Base-by-base conservation (phyloP, 1,140 invertebrate genomes). In the Popillia japonica region DNA sequence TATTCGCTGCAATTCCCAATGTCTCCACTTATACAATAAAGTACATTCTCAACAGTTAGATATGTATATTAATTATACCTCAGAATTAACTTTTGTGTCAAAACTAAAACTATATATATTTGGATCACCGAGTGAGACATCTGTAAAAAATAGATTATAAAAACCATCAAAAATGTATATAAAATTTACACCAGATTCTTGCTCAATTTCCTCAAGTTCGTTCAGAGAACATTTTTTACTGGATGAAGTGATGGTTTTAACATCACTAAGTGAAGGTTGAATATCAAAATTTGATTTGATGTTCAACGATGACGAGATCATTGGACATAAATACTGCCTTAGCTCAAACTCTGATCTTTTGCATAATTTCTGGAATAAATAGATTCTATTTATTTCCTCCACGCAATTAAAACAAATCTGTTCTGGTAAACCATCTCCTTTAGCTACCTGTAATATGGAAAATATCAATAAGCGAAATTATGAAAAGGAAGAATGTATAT, bases 371-470 rank as follows among this genome's bases (percentile, higher is more conserved):
- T 78, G 81, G 75, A 84, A 84, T 41, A 76, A 78, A 80, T 79
- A 81, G 6, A 77, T 23, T 40, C 76, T 78, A 68, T 75, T 75
- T 6, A 84, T 77, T 80, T 82, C 77, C 23, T 81, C 17, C 20
- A 79, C 42, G 78, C 84, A 84, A 59, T 81, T 79, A 11, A 48
- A 27, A 77, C 84, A 84, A 34, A 84, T 81, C 44, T 80, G 80
- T 80, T 81, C 55, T 10, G 84, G 84, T 64, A 84, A 75, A 23
- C 82, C 83, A 80, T 84, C 84, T 41, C 80, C 76, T 77, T 79
- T 75, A 11, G 75, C 10, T 14, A 84, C 73, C 83, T 84, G 75
- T 80, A 55, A 9, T 44, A 11, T 7, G 14, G 9, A 11, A 44
- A 44, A 44, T 44, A 72, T 55, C 48, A 72, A 59, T 73, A 6